Percentiles rank a stretch among this genome's conserved stretches.
phyloP scores from a whole-genome alignment of 2,888 invertebrate species.

The Portevinia maculata region DNA sequence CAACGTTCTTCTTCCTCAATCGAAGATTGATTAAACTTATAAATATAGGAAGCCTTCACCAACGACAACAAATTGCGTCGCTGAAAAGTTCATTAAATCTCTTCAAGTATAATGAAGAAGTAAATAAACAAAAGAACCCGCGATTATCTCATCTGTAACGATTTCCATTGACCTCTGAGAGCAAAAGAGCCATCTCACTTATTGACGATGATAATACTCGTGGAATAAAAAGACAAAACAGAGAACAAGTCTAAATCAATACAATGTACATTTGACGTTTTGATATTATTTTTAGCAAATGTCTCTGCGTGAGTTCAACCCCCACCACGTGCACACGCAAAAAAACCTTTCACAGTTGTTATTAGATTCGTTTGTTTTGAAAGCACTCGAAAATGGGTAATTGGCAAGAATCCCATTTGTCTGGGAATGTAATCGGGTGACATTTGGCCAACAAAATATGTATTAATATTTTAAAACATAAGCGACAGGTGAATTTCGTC shows the following conservation, averaged over 20 bases:
- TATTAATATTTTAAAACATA: neutral
- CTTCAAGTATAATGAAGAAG: conserved; percentile 21
- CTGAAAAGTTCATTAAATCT: conserved; percentile 35
- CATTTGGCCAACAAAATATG: conserved; percentile 23
- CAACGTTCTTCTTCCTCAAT: conserved; percentile 23
- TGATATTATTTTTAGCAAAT: conserved; percentile 32
- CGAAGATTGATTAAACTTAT: conserved; percentile 24
- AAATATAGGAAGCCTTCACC: neutral
- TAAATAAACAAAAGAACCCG: conserved; percentile 42
- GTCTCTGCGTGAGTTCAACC: conserved; percentile 12
- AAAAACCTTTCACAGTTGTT: conserved; percentile 21
- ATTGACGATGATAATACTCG: neutral
- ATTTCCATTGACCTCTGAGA: conserved; percentile 53
- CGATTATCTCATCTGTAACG: conserved; percentile 49
- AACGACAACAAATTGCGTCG: conserved; percentile 9
- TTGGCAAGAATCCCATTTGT: conserved; percentile 33
- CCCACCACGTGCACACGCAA: neutral
- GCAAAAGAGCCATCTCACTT: conserved; percentile 2
- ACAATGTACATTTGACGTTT: neutral
- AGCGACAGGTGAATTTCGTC: neutral
- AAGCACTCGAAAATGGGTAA: conserved; percentile 14
- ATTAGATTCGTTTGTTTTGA: neutral
- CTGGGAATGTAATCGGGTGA: conserved; percentile 21
- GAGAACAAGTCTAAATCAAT: neutral
- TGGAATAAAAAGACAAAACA: neutral